Evolutionary conservation across 1,140 invertebrate genomes (phyloP), one percentile per base, ranked within the genome.

Genomic region (Cydia splendana): DNA sequence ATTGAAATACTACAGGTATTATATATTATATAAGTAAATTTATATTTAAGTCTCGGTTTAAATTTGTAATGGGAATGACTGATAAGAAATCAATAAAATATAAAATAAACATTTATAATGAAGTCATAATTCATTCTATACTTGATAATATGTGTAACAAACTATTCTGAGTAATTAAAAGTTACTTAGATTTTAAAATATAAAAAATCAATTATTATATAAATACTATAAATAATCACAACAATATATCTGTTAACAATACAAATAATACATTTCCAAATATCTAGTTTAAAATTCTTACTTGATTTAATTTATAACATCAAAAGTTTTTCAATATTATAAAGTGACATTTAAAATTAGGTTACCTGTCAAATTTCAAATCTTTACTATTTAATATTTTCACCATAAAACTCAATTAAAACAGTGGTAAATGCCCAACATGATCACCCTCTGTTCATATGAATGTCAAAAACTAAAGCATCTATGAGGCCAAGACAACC

Each of bases 291-390:
- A 15, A 48, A 48, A 48, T 48, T 12, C 20, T 24, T 24, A 24
- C 6, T 24, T 10, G 9, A 18, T 24, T 62, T 10, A 20, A 24
- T 53, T 53, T 20, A 62, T 20, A 62, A 7, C 7, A 62, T 12
- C 18, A 53, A 53, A 57, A 57, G 0, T 62, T 62, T 48, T n/a
- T 53, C 2, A 51, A 51, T 53, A 62, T 24, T 62, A 78, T 67
- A 78, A 78, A 78, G 65, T 82, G 81, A 81, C 81, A 82, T 77
- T 78, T 77, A 62, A 79, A 67, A 75, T 81, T 85, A 87, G 87
- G 87, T 88, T 88, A 88, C 80, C 79, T 88, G 83, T 85, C 85
- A 88, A 84, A 82, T 77, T 77, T 74, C 77, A 15, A 78, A 79
- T 71, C 6, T 38, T 18, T 45, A 71, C 45, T 45, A 71, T 18